A percentile compares a stretch with the other conserved stretches of the same genome.
Evolutionary conservation across 2,113 vertebrate genomes (phyloP).

Genomic region (Bufo gargarizans): DNA sequence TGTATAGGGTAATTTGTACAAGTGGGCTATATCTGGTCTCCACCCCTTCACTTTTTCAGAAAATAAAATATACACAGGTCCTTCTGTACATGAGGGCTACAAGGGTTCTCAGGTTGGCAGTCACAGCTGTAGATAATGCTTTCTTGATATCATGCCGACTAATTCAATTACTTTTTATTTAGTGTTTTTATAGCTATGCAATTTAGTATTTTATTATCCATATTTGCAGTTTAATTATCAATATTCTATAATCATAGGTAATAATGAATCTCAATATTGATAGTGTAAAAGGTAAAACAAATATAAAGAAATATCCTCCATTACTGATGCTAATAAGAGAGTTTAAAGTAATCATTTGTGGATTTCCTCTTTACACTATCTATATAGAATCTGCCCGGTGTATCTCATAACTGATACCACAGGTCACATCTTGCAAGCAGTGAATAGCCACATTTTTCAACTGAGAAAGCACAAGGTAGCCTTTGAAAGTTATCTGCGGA

Average conservation of each 20-base stretch:
- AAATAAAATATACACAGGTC: too few relatives aligned
- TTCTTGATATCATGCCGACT: too few relatives aligned
- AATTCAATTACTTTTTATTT: too few relatives aligned
- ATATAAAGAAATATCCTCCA: not conserved
- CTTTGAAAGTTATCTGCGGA: slow-evolving; percentile 60
- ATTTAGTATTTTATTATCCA: not conserved
- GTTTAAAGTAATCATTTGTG: not conserved
- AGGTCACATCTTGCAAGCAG: slow-evolving; percentile 46
- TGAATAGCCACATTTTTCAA: slow-evolving; percentile 49
- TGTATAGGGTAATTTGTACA: too few relatives aligned
- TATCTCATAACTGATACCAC: not conserved
- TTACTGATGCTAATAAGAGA: not conserved
- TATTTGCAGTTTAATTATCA: not conserved
- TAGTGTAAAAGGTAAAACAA: not conserved
- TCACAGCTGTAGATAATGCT: too few relatives aligned
- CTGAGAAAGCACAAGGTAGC: slow-evolving; percentile 32
- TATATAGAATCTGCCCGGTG: not conserved
- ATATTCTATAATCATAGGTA: not conserved
- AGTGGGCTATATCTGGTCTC: too few relatives aligned
- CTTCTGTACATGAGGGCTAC: too few relatives aligned
- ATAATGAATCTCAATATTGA: not conserved
- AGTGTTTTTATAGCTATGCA: too few relatives aligned
- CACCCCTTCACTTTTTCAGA: too few relatives aligned
- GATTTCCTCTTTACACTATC: not conserved
- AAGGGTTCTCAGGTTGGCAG: too few relatives aligned